Conservation (phyloP, 2,113 vertebrate genomes). For the Dasyornis broadbenti region DNA sequence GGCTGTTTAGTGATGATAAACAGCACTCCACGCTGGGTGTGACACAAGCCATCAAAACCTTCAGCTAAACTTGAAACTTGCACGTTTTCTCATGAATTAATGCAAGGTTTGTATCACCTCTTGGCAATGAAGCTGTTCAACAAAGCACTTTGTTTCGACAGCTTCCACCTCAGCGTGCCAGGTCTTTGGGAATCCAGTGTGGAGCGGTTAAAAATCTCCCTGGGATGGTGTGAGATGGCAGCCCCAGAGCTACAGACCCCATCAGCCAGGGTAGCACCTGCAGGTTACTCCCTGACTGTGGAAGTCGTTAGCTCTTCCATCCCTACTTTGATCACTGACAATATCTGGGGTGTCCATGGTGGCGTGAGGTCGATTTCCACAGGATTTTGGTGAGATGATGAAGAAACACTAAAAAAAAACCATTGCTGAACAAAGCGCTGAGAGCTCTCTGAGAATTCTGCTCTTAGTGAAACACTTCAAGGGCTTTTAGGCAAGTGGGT, state of each 20-base stretch:
- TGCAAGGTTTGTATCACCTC: background rate
- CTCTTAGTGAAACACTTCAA: background rate
- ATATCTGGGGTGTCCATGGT: background rate
- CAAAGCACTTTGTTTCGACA: background rate
- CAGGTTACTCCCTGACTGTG: background rate
- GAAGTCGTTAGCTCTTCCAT: accelerated
- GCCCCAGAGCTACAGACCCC: background rate
- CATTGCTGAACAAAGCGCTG: background rate
- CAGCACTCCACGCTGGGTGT: background rate
- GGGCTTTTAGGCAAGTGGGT: background rate
- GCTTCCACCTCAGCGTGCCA: background rate
- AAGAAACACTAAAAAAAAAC: background rate
- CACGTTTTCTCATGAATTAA: accelerated
- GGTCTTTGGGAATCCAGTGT: background rate
- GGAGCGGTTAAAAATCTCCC: background rate
- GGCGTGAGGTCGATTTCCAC: background rate
- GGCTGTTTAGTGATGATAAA: background rate
- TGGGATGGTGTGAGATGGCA: accelerated
- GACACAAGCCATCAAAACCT: background rate
- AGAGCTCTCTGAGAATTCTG: background rate
- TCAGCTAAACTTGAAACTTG: background rate
- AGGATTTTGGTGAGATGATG: background rate
- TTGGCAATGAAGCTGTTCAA: background rate
- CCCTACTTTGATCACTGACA: accelerated
- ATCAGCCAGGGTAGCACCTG: background rate